Percentiles rank a stretch among this genome's conserved stretches.
phyloP scores from a whole-genome alignment of 2,113 vertebrate genomes.

The Cyprinodon tularosa region DNA sequence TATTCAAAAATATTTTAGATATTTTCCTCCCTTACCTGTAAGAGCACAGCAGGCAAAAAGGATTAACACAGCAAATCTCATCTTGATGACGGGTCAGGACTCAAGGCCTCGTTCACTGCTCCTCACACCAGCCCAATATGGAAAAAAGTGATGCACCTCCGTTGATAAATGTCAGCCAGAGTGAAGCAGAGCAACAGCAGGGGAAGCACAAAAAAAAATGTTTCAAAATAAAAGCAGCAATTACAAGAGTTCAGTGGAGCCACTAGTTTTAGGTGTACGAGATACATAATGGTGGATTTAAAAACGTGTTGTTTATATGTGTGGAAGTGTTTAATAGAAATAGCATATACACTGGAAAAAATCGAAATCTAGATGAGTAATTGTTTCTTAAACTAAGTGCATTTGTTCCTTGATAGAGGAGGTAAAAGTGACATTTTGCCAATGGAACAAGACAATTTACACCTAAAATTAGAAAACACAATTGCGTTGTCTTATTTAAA shows the following conservation, averaged over 20 bases:
- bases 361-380: too few species aligned
- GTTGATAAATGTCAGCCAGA: background rate
- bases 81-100: constrained; percentile 10
- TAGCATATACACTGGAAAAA: too few species aligned
- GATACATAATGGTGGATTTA: background rate
- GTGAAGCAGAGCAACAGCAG: background rate
- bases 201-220: background rate
- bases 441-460: too few species aligned
- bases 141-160: background rate
- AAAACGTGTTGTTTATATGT: background rate
- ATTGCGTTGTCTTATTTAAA: too few species aligned
- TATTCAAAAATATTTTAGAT: background rate
- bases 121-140: too few species aligned
- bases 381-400: too few species aligned
- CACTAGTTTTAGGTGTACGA: background rate
- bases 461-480: too few species aligned
- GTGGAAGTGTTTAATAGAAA: too few species aligned
- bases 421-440: too few species aligned
- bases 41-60: constrained; percentile 19
- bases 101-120: background rate
- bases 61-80: constrained; percentile 5
- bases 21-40: background rate
- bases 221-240: constrained; percentile 1
- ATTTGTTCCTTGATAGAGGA: too few species aligned
- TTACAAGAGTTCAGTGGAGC: too few species aligned